Conservation (phyloP, 2,113 vertebrate genomes). For the Climacteris rufus region DNA sequence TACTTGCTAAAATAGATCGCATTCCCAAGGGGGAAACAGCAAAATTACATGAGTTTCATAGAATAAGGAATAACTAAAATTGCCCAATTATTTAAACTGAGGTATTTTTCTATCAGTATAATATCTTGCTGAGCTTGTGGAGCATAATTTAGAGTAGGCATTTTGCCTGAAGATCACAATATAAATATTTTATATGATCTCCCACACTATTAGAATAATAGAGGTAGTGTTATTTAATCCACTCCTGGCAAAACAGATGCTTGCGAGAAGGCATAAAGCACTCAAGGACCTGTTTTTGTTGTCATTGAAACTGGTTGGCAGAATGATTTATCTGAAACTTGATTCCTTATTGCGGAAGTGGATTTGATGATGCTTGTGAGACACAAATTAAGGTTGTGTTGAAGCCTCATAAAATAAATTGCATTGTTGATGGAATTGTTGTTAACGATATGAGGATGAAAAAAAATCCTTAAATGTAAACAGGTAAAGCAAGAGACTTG, state of each 20-base stretch:
- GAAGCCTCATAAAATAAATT: background rate
- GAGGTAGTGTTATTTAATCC: slow-evolving; percentile 51
- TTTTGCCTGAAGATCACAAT: slow-evolving; percentile 34
- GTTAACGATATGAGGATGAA: background rate
- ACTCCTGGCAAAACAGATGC: slow-evolving; percentile 37
- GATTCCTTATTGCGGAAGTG: background rate
- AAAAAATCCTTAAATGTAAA: background rate
- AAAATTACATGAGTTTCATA: background rate
- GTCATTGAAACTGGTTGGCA: background rate
- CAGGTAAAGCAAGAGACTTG: background rate
- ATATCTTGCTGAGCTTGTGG: slow-evolving; percentile 28
- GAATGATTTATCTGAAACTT: background rate
- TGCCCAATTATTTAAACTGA: slow-evolving; percentile 49
- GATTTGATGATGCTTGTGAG: background rate
- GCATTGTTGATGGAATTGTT: background rate
- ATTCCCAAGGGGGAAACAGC: background rate
- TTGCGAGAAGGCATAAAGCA: slow-evolving; percentile 27
- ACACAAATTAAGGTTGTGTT: background rate
- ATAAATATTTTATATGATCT: slow-evolving; percentile 63
- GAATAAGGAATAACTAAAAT: slow-evolving; percentile 44
- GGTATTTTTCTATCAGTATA: slow-evolving; percentile 42
- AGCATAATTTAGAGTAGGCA: slow-evolving; percentile 22
- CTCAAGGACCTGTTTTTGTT: background rate
- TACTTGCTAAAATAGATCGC: background rate
- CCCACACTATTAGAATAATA: slow-evolving; percentile 33